phyloP scores from a whole-genome alignment of 1,140 invertebrate genomes.

The Diorhabda sublineata region DNA sequence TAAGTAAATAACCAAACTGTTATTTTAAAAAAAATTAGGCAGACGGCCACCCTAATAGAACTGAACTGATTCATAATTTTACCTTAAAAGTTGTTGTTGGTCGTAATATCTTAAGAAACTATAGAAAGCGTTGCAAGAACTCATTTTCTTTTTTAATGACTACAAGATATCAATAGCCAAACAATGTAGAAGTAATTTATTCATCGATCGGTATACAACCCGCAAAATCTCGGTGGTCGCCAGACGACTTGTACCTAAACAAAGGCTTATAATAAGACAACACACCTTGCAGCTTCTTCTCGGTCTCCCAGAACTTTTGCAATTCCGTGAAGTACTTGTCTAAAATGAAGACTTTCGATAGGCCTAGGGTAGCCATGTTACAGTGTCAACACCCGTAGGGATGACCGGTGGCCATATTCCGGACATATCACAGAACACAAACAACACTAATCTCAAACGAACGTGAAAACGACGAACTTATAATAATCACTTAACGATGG shows the following conservation, averaged over 20 bases:
- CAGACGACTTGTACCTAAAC: slow-evolving; percentile 1
- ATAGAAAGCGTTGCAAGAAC: too few relatives aligned
- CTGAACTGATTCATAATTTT: too few relatives aligned
- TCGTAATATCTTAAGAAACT: too few relatives aligned
- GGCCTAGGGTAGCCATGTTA: slow-evolving; percentile 83
- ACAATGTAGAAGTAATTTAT: too few relatives aligned
- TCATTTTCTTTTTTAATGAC: too few relatives aligned
- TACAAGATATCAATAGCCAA: too few relatives aligned
- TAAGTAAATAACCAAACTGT: too few relatives aligned
- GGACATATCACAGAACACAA: slow-evolving; percentile 30
- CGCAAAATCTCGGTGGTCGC: background rate
- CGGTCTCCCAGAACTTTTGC: slow-evolving; percentile 95
- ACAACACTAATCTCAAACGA: slow-evolving; percentile 15
- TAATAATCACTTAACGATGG: slow-evolving; percentile 21
- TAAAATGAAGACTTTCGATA: slow-evolving; percentile 94
- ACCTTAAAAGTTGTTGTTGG: too few relatives aligned
- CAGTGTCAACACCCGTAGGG: slow-evolving; percentile 29
- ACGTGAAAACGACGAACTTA: slow-evolving; percentile 19
- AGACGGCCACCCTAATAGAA: too few relatives aligned
- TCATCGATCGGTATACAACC: background rate
- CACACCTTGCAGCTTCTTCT: slow-evolving; percentile 91
- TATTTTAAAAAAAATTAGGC: too few relatives aligned
- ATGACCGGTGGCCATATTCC: slow-evolving; percentile 36
- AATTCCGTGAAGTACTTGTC: slow-evolving; percentile 95
- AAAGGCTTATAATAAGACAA: slow-evolving; percentile 18